Evolutionary conservation across 2,888 invertebrate species (phyloP), one percentile per base, ranked within the genome.

Genomic region (Geotrupes spiniger): DNA sequence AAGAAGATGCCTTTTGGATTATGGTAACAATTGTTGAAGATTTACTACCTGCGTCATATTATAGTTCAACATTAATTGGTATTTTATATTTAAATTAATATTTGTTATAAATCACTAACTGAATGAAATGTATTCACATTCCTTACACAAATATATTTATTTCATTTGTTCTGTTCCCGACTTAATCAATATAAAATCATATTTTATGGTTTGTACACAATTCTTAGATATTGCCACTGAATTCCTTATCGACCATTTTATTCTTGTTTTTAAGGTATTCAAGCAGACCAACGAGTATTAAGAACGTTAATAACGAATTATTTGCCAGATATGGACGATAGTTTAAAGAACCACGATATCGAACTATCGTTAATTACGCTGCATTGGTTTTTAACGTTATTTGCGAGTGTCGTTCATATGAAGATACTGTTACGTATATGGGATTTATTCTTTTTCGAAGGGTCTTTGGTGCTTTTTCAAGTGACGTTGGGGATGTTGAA

Each of bases 1-100:
- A 99, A 76, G 98, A 99, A 75, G 95, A 96, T 75, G 89, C 93
- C 29, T 99, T 99, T 77, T 99, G 99, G 99, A 89, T 97, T 76
- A 93, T 98, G 92, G 91, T 94, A 60, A 90, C 96, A 2, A 92
- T 99, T 62, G 93, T 99, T n/a, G 98, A 99, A 79, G 97, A 99
- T 74, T 78, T 98, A 9, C 76, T 99, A 54, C 98, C 99, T 27
- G 93, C 98, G 42, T 95, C 95, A 1, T 99, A 97, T 75, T 99
- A 96, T 73, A 94, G 94, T 48, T 91, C 92, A 51, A 94, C 94
- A 27, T 78, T 98, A 48, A 82, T 97, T 57, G 87, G 82, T 80
- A 15, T 33, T 33, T 21, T 14, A 8, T 8, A 10, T 33, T 33
- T 29, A n/a, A n/a, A 26, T 26, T 26, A 26, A 26, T 6, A n/a